Evolutionary conservation across 2,888 invertebrate species (phyloP).

Genomic region (Crematogaster levior): DNA sequence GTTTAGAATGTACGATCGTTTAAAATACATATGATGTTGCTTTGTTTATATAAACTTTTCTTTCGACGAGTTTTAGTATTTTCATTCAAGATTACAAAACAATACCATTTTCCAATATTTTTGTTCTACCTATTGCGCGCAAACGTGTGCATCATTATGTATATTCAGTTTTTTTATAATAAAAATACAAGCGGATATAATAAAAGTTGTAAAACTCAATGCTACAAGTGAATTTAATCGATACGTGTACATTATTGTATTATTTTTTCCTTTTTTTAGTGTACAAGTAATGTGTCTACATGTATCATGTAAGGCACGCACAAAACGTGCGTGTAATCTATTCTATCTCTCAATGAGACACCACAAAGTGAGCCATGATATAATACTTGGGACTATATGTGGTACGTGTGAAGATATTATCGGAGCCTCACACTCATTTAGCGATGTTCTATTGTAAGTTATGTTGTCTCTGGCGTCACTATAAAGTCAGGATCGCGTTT

Average conservation of each 20-base stretch:
- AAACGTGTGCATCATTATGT: constrained; percentile 68
- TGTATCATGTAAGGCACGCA: constrained; percentile 78
- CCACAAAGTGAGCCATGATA: constrained; percentile 84
- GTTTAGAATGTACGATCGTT: constrained; percentile 55
- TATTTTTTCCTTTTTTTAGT: constrained; percentile 72
- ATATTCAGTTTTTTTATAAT: constrained; percentile 71
- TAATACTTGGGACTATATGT: constrained; percentile 85
- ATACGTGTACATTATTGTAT: constrained; percentile 81
- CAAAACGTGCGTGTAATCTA: constrained; percentile 74
- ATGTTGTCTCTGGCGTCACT: constrained; percentile 82
- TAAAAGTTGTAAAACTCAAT: constrained; percentile 83
- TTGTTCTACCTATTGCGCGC: constrained; percentile 74
- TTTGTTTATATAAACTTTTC: constrained; percentile 63
- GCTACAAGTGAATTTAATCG: constrained; percentile 82
- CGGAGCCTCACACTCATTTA: constrained; percentile 81
- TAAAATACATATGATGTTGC: constrained; percentile 37
- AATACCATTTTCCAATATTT: constrained; percentile 68
- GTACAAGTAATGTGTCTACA: constrained; percentile 81
- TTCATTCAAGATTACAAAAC: constrained; percentile 75
- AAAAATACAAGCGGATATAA: constrained; percentile 83
- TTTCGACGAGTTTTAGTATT: constrained; percentile 75
- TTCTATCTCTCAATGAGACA: constrained; percentile 79
- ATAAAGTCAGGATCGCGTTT: constrained; percentile 83
- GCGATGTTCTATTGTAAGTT: constrained; percentile 82
- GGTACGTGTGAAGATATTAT: constrained; percentile 80